Percentiles rank a stretch among this genome's conserved stretches.
Conservation (phyloP, 1,140 invertebrate species). For the Saccostrea cuccullata region DNA sequence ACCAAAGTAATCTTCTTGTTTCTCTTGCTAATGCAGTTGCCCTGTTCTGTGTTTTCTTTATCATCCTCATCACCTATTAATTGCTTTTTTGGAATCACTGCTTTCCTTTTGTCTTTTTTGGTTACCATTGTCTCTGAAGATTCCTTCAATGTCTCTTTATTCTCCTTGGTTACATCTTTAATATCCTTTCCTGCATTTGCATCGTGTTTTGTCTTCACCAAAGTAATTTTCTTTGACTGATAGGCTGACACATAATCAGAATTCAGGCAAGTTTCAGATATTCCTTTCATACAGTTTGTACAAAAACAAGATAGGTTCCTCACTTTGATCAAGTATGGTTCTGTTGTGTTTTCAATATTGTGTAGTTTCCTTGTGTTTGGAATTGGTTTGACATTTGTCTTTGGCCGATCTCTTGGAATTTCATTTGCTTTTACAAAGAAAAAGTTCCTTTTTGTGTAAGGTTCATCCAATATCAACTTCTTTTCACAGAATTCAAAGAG, state of each 20-base stretch:
- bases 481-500: no score
- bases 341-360: constrained; percentile 42
- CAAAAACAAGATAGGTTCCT: constrained; percentile 34
- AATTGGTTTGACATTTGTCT: constrained; percentile 44
- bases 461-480: no score
- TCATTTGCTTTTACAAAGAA: constrained; percentile 40
- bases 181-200: neutral
- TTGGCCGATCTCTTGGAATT: constrained; percentile 53
- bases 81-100: constrained; percentile 5
- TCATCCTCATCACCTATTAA: constrained; percentile 5
- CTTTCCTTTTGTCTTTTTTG: neutral
- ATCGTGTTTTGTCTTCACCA: neutral
- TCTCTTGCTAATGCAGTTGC: neutral
- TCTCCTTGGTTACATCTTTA: neutral
- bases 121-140: neutral
- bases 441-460: constrained; percentile 45
- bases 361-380: constrained; percentile 41
- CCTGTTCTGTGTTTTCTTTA: constrained; percentile 1
- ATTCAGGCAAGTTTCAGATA: constrained; percentile 8
- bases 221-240: neutral
- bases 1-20: neutral
- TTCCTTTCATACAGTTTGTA: neutral
- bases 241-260: neutral
- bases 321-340: constrained; percentile 16
- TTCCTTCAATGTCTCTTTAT: constrained; percentile 2